Percentiles rank a stretch among this genome's conserved stretches.
Evolutionary conservation across 2,888 invertebrate genomes (phyloP).

Genomic region (Aleiodes alternator): DNA sequence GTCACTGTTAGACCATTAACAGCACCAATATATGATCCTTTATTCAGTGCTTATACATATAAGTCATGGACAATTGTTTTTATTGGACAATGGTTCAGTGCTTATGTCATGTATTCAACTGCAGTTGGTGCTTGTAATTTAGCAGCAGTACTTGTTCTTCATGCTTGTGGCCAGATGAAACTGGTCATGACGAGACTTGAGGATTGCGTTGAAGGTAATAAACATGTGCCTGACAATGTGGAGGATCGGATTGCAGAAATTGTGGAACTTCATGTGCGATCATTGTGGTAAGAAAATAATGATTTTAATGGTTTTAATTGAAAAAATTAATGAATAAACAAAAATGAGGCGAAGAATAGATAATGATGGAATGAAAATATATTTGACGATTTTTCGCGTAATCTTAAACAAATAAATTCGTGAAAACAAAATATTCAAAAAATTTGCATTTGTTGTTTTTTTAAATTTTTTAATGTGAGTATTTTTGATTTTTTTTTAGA

Average conservation of each 20-base stretch:
- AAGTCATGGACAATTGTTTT: conserved; percentile 58
- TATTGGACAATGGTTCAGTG: conserved; percentile 56
- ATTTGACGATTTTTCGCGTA: too few relatives aligned
- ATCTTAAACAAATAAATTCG: too few relatives aligned
- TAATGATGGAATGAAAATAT: too few relatives aligned
- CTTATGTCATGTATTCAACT: conserved; percentile 59
- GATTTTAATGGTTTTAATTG: too few relatives aligned
- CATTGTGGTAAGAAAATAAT: conserved; percentile 58
- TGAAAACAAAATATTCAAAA: too few relatives aligned
- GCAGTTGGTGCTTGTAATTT: conserved; percentile 59
- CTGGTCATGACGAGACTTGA: conserved; percentile 48
- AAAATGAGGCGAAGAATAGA: too few relatives aligned
- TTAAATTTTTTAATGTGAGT: too few relatives aligned
- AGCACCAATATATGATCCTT: conserved; percentile 58
- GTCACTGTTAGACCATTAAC: conserved; percentile 56
- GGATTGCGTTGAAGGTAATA: conserved; percentile 44
- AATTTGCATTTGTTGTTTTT: too few relatives aligned
- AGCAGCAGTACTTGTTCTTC: conserved; percentile 60
- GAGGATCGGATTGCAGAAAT: conserved; percentile 56
- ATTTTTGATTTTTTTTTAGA: too few relatives aligned
- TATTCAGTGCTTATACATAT: conserved; percentile 56
- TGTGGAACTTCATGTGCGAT: conserved; percentile 62
- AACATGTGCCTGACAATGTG: not conserved
- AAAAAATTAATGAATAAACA: too few relatives aligned
- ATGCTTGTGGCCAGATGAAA: conserved; percentile 60